Conservation (phyloP, 2,797 vertebrate species). For the Anas flavirostris region DNA sequence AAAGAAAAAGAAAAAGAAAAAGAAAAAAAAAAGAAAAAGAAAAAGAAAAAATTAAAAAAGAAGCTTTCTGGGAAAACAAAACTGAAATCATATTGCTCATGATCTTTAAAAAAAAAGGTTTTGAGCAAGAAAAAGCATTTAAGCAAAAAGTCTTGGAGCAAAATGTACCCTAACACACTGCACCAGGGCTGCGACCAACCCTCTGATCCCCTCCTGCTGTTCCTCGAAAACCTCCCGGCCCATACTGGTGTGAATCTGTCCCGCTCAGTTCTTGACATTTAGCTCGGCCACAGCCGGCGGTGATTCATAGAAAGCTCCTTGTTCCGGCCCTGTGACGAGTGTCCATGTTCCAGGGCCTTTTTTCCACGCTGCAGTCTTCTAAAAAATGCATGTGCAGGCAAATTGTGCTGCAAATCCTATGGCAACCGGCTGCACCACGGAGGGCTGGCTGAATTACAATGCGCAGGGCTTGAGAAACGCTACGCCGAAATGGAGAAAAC, state of each 20-base stretch:
- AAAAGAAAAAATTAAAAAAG: neutral
- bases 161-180: neutral
- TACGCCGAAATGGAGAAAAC: neutral
- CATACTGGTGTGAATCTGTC: neutral
- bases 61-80: neutral
- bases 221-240: neutral
- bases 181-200: neutral
- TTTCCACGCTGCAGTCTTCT: neutral
- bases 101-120: neutral
- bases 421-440: neutral
- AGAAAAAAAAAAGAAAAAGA: no score
- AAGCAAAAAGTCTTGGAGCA: neutral
- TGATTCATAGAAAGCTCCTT: neutral
- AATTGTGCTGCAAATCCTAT: neutral
- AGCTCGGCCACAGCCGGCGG: neutral
- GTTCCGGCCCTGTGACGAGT: neutral
- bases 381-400: neutral
- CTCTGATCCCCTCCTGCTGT: fast-evolving
- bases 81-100: neutral
- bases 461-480: neutral
- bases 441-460: neutral
- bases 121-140: neutral
- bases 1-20: no score
- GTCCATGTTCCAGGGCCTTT: neutral
- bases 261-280: neutral